phyloP scores from a whole-genome alignment of 2,113 vertebrate genomes.

The Heptranchias perlo region DNA sequence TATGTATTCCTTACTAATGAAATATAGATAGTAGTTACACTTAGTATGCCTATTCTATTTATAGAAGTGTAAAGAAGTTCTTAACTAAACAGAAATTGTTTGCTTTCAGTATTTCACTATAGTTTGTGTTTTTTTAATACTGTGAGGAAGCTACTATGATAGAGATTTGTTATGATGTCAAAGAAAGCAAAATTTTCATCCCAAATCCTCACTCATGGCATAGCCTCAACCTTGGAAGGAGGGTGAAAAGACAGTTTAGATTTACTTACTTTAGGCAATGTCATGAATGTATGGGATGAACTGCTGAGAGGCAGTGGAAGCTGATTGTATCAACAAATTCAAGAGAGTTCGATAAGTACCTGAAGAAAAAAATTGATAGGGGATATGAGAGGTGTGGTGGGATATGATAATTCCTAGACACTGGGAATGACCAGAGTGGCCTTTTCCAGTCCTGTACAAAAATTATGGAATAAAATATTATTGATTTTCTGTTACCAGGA shows the following conservation, averaged over 20 bases:
- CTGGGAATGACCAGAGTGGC: neutral
- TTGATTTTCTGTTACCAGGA: neutral
- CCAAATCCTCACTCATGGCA: neutral
- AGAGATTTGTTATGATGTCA: neutral
- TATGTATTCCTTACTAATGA: conserved; percentile 2
- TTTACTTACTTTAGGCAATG: neutral
- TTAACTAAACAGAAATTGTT: neutral
- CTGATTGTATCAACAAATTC: neutral
- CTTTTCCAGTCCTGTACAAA: neutral
- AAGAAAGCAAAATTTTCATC: neutral
- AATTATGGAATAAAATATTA: neutral
- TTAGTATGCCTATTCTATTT: conserved; percentile 19
- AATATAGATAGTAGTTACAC: neutral
- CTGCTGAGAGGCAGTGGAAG: neutral
- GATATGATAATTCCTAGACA: neutral
- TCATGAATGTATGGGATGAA: neutral
- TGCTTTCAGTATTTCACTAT: neutral
- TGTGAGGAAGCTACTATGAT: neutral
- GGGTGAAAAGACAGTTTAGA: neutral
- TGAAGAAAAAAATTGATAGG: neutral
- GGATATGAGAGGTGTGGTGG: neutral
- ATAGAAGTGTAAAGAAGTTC: neutral
- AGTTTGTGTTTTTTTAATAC: neutral
- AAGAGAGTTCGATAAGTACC: neutral
- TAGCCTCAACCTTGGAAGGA: neutral